Base-by-base conservation (phyloP, 2,797 vertebrate species). In the Gymnothorax reevesii region DNA sequence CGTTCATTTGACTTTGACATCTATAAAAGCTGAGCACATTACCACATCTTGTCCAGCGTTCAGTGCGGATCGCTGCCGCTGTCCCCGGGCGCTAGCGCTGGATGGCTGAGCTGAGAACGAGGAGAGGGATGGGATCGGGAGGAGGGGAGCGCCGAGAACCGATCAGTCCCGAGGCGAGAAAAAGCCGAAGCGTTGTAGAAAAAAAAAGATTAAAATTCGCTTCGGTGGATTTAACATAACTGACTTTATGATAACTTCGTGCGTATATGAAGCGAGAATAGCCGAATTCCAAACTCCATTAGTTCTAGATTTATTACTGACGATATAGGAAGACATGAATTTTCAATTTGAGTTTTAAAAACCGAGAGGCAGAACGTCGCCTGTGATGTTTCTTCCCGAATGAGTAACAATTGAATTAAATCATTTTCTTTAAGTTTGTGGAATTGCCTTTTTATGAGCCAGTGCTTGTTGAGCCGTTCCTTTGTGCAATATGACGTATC, bases 181-280 rank as follows among this genome's bases (percentile, higher is more conserved):
- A 84, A 62, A 84, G 71, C 66, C 82, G 22, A 27, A 77, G 83
- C 86, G 79, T 52, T 57, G 57, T 60, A 83, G 57, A 64, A 57
- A 69, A 83, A 77, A 55, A 57, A 87, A 84, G 33, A 42, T 84
- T 62, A 87, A 87, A 87, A 87, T 84, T 83, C 86, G 82, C 69
- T 83, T 77, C 57, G 82, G 82, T 87, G 69, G 57, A 57, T 87
- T 87, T 84, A 84, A 54, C 86, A 84, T 64, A 77, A 87, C 64
- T 84, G 84, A 57, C 69, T 77, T 87, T 87, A 25, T 42, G 71
- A 64, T 54, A 84, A 87, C 69, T 42, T 52, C 62, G 73, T 12
- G 60, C 82, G 64, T 55, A 57, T 83, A 57, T 64, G 83, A 71
- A 71, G 66, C 42, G 17, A 52, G 55, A 75, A 55, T 69, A 60